phyloP scores from a whole-genome alignment of 2,888 invertebrate species.

The Palloptera scutellata region DNA sequence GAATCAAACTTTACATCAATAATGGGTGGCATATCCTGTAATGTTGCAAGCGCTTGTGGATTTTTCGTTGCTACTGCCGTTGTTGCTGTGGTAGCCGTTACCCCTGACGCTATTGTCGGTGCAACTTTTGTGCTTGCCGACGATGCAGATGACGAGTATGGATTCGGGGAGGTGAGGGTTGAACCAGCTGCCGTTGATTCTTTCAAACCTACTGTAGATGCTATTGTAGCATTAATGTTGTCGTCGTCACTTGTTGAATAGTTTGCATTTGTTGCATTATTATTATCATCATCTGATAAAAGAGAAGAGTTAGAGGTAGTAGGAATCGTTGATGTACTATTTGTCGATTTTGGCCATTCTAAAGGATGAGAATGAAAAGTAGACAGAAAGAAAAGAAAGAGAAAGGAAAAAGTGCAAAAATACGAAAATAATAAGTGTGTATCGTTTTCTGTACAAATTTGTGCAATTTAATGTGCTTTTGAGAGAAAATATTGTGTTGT shows the following conservation, averaged over 20 bases:
- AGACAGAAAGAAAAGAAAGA: slow-evolving; percentile 25
- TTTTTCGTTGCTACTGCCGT: slow-evolving; percentile 17
- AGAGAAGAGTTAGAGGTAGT: slow-evolving; percentile 53
- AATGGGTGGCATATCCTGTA: slow-evolving; percentile 29
- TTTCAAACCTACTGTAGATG: slow-evolving; percentile 27
- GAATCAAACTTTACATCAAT: slow-evolving; percentile 44
- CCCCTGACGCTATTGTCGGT: slow-evolving; percentile 9
- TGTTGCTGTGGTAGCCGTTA: slow-evolving; percentile 21
- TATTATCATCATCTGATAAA: slow-evolving; percentile 54
- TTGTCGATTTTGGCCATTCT: slow-evolving; percentile 59
- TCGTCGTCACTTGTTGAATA: slow-evolving; percentile 29
- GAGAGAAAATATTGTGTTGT: slow-evolving; percentile 1
- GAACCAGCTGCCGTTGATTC: slow-evolving; percentile 12
- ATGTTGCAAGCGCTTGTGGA: neutral
- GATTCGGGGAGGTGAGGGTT: neutral
- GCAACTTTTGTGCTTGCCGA: slow-evolving; percentile 1
- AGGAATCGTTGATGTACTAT: slow-evolving; percentile 40
- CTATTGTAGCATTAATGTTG: slow-evolving; percentile 15
- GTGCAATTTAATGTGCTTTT: slow-evolving; percentile 24
- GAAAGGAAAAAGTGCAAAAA: slow-evolving; percentile 25
- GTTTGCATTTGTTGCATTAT: slow-evolving; percentile 31
- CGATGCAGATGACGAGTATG: slow-evolving; percentile 10
- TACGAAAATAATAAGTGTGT: neutral
- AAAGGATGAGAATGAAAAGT: slow-evolving; percentile 33
- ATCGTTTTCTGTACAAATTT: slow-evolving; percentile 5